Percentiles rank a stretch among this genome's conserved stretches.
phyloP scores from a whole-genome alignment of 2,888 invertebrate species.

The Andrena chrysosceles region DNA sequence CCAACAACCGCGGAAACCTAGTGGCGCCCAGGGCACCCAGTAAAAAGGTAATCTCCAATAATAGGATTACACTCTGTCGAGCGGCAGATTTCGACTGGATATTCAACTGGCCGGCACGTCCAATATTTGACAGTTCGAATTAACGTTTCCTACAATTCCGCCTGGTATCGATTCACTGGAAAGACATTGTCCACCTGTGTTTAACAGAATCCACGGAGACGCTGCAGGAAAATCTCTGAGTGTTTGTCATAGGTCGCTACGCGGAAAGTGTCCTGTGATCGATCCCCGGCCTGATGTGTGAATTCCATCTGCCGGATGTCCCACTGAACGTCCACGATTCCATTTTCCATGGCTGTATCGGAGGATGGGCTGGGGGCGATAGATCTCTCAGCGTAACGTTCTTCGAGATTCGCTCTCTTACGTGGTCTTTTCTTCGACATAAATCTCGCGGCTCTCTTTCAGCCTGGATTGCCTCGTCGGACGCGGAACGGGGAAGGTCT shows the following conservation, averaged over 20 bases:
- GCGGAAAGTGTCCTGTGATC: constrained; percentile 30
- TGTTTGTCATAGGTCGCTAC: constrained; percentile 42
- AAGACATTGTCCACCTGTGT: not conserved
- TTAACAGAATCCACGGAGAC: constrained; percentile 19
- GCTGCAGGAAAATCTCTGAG: constrained; percentile 27
- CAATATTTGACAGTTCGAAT: constrained; percentile 54
- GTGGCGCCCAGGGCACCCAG: not conserved
- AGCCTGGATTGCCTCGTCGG: constrained; percentile 61
- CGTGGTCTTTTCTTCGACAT: constrained; percentile 64
- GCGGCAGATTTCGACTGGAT: constrained; percentile 47
- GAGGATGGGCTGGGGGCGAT: constrained; percentile 9
- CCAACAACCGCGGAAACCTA: not conserved
- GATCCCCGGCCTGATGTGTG: constrained; percentile 23
- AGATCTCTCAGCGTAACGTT: constrained; percentile 56
- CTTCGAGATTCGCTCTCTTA: constrained; percentile 66
- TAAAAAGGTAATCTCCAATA: constrained; percentile 46
- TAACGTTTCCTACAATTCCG: constrained; percentile 43
- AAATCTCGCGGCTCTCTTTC: constrained; percentile 69
- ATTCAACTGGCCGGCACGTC: constrained; percentile 35
- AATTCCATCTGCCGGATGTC: constrained; percentile 60
- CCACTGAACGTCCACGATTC: constrained; percentile 39
- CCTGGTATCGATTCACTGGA: constrained; percentile 22
- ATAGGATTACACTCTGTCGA: constrained; percentile 51
- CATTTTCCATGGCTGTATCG: constrained; percentile 13
- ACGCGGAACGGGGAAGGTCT: constrained; percentile 42